Base-by-base conservation (phyloP, 2,113 vertebrate species). In the Melanerpes formicivorus region DNA sequence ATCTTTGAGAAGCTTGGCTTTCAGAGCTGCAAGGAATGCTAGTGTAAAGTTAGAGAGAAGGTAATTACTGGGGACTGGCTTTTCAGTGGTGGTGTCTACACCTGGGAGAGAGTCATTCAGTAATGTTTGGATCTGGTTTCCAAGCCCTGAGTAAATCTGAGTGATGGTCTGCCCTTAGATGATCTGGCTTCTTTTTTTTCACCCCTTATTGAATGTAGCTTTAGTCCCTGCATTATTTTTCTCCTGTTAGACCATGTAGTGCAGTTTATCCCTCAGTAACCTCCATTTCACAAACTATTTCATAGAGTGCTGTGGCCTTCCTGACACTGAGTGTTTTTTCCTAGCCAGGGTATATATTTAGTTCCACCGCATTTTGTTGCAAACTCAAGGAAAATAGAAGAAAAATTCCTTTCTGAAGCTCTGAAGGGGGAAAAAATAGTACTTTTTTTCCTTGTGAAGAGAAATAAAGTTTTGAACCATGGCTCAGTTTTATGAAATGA, bases 291-390 rank as follows among this genome's bases (percentile, higher is more conserved):
- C 23, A 25, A 46, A 55, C 19, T 27, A 7, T 56, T 83, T 91
- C 83, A 42, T 56, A 29, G 15, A 60, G 60, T 71, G 44, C 60
- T 52, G 67, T 91, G 71, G 79, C 58, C 37, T 89, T 92, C 78
- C 66, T 69, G 71, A 80, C 59, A 85, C 29, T 3, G 65, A 80
- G 5, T 7, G 52, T 87, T 84, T 90, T 78, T 12, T 29, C 11
- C 12, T 80, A 29, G 48, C 29, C n/a, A 55, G 60, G 50, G 29
- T 69, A 40, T 75, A 44, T 78, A 67, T 89, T 92, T 91, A 89
- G 23, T 93, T 90, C 18, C 27, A 80, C 44, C 87, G 62, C 37
- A 46, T 90, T 96, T 90, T 92, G 62, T 93, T 90, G 70, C 17
- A 64, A 87, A 73, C 52, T 82, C 21, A 67, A 55, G 72, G 75